phyloP scores from a whole-genome alignment of 1,140 invertebrate species.

The Cotesia chilonis region DNA sequence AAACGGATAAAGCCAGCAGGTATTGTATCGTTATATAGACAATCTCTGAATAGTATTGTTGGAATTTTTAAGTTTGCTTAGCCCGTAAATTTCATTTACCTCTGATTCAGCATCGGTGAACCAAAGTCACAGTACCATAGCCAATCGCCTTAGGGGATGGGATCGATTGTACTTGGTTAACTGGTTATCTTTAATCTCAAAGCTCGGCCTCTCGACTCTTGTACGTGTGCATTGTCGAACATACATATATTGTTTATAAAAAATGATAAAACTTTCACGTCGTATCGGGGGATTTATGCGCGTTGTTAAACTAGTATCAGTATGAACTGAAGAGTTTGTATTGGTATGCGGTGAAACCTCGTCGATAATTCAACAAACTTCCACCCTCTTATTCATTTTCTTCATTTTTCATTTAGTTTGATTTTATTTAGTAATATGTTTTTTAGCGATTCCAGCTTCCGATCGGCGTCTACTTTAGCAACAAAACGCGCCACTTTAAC shows the following conservation, averaged over 20 bases:
- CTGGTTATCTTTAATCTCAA: constrained; percentile 27
- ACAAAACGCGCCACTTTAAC: constrained; percentile 8
- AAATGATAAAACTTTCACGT: constrained; percentile 50
- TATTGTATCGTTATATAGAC: constrained; percentile 1
- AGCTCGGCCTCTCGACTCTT: constrained; percentile 49
- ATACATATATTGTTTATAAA: constrained; percentile 35
- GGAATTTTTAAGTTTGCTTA: background rate
- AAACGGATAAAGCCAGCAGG: too few species aligned
- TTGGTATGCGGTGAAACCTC: background rate
- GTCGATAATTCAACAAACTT: constrained; percentile 3
- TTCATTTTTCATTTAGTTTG: constrained; percentile 7
- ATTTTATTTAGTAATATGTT: background rate
- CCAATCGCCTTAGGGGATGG: constrained; percentile 34
- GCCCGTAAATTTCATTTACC: constrained; percentile 15
- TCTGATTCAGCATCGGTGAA: constrained; percentile 22
- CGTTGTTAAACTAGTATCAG: constrained; percentile 14
- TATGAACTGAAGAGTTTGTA: background rate
- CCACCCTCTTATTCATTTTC: constrained; percentile 9
- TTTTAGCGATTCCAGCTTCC: constrained; percentile 27
- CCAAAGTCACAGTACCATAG: constrained; percentile 15
- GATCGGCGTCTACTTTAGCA: constrained; percentile 14
- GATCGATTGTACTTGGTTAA: constrained; percentile 40
- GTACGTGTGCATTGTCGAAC: constrained; percentile 24
- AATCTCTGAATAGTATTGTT: background rate
- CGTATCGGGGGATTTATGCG: constrained; percentile 54